These are phyloP conservation scores for Medauroidea extradentata DNA, from an alignment of 1,140 invertebrate genomes.

Conservation along the genomic window DNA sequence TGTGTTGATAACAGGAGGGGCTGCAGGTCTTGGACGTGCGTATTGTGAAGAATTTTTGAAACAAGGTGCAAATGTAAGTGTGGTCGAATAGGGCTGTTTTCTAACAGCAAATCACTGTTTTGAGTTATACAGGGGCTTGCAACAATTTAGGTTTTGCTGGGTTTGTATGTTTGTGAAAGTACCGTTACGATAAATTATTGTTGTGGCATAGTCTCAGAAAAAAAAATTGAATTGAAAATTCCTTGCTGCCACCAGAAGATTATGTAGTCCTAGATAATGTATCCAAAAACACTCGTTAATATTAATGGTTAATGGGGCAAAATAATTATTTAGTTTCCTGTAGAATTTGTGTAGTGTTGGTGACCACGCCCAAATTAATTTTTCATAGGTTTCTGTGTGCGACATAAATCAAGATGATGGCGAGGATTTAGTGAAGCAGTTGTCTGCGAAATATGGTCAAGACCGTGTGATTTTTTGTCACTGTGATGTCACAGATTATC, in stretches of 20 bases:
- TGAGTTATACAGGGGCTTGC: no score
- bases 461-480: slow-evolving; percentile 62
- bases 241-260: background rate
- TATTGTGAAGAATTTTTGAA: slow-evolving; percentile 63
- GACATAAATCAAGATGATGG: slow-evolving; percentile 64
- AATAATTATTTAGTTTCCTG: no score
- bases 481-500: slow-evolving; percentile 68
- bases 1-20: slow-evolving; percentile 67
- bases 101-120: no score
- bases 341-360: no score
- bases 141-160: no score
- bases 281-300: no score
- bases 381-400: slow-evolving; percentile 60
- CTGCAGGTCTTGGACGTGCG: slow-evolving; percentile 64
- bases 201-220: no score
- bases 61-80: slow-evolving; percentile 62
- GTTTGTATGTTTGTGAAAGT: no score
- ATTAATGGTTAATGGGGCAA: no score
- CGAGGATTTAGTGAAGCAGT: slow-evolving; percentile 57
- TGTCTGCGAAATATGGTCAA: slow-evolving; percentile 56
- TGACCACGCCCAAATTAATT: background rate
- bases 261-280: no score
- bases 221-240: no score
- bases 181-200: no score
- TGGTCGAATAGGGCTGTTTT: background rate